phyloP scores from a whole-genome alignment of 2,888 invertebrate species.

The Pasiphila rectangulata region DNA sequence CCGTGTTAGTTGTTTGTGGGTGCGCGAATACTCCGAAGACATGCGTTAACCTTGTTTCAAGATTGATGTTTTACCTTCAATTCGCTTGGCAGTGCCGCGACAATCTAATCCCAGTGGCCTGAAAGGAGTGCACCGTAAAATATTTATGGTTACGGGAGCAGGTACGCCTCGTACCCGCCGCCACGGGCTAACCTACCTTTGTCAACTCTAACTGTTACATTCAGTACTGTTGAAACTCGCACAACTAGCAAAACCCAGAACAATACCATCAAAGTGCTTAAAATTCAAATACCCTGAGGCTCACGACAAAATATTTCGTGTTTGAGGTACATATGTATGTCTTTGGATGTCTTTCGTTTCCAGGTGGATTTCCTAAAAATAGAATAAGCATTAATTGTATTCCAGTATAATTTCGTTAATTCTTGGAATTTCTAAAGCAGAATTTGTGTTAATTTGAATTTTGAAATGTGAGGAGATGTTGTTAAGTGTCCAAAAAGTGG shows the following conservation, averaged over 20 bases:
- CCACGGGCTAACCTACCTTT: conserved; percentile 46
- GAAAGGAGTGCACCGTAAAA: conserved; percentile 69
- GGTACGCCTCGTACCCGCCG: conserved; percentile 60
- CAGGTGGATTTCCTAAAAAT: not conserved
- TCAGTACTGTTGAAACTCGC: conserved; percentile 12
- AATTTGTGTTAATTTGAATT: too few relatives aligned
- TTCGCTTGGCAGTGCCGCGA: conserved; percentile 56
- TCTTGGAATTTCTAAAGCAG: too few relatives aligned
- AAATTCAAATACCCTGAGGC: conserved; percentile 5
- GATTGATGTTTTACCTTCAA: conserved; percentile 59
- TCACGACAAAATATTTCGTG: conserved; percentile 1
- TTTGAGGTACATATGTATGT: not conserved
- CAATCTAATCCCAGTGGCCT: conserved; percentile 70
- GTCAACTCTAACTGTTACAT: conserved; percentile 34
- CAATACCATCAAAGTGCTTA: conserved; percentile 17
- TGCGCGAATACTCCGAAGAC: conserved; percentile 40
- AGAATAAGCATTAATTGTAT: not conserved
- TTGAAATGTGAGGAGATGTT: too few relatives aligned
- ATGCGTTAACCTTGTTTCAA: conserved; percentile 56
- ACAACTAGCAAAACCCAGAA: conserved; percentile 12
- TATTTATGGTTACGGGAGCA: conserved; percentile 65
- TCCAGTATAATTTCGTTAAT: not conserved
- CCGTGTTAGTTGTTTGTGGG: conserved; percentile 31
- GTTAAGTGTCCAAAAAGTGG: conserved; percentile 5
- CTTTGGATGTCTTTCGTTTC: not conserved